Base-by-base conservation (phyloP, 2,888 invertebrate genomes). In the Drosophila paranaensis region DNA sequence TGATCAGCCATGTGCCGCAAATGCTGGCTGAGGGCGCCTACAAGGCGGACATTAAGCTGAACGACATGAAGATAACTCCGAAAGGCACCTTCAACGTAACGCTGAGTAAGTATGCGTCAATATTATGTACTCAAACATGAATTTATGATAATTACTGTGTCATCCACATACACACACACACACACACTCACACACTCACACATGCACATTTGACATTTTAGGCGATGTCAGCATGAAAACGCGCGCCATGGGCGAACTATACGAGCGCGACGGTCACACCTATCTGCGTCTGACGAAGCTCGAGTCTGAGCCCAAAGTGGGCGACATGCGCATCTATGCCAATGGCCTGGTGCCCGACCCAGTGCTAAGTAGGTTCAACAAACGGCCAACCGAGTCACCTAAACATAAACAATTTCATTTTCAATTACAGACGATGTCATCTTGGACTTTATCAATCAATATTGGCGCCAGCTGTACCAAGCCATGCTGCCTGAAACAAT, bases 281-380 rank as follows among this genome's bases (percentile, higher is more conserved):
- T 95, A 94, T 89, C 77, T 95, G 77, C 93, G 93, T 72, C 92
- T 95, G n/a, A 93, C 94, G 30, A 94, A 94, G 16, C 95, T 95
- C 86, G 94, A 94, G 88, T 93, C 95, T 92, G 93, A 94, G 40
- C 95, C 96, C 6, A 95, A 95, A 84, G 93, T 96, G 16, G 94
- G 95, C 20, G 93, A 93, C 67, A 94, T 96, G 94, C 94, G 93
- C 67, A 92, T 95, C 30, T 93, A 93, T 84, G 93, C 95, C 57
- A 93, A 93, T 37, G 95, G 95, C 67, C 86, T 95, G 10, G 94
- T 95, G 83, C 93, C 94, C 62, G 94, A 95, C 81, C 95, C 95
- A 2, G 94, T 94, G 45, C 91, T 96, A 63, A 95, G 96, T 96
- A 92, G 94, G 95, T 94, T 63, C 37, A 8, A 6, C 9, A 42